These are phyloP conservation scores for Machimus rusticus DNA, from an alignment of 2,888 invertebrate species.

Conservation along the genomic window DNA sequence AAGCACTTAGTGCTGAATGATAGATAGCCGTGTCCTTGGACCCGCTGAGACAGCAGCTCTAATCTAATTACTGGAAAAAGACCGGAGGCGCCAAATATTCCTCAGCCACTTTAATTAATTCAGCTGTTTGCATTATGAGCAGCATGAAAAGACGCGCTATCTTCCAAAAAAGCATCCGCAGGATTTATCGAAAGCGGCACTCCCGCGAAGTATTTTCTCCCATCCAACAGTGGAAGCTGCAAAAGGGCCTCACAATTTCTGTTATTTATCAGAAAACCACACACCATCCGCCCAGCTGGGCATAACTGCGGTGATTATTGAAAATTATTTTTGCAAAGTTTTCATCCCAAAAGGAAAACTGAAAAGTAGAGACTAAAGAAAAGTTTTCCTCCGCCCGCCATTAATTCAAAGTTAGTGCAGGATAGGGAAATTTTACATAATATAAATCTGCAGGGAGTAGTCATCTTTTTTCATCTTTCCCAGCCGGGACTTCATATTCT, in stretches of 20 bases:
- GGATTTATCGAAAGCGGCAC: background rate
- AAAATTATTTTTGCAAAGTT: background rate
- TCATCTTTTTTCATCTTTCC: conserved; percentile 16
- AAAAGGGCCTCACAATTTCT: background rate
- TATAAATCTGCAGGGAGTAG: background rate
- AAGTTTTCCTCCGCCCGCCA: background rate
- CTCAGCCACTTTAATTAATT: conserved; percentile 8
- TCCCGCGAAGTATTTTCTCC: background rate
- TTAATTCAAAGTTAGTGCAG: background rate
- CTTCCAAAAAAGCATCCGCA: background rate
- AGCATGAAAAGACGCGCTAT: background rate
- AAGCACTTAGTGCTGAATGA: conserved; percentile 7
- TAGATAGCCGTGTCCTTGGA: background rate
- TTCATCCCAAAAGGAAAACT: background rate
- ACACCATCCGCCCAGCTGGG: background rate
- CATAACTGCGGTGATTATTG: conserved; percentile 1
- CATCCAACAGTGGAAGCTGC: background rate
- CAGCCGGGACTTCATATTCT: background rate
- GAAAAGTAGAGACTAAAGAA: background rate
- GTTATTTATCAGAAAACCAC: background rate
- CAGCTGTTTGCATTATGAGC: background rate
- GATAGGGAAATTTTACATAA: conserved; percentile 3
- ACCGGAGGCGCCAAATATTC: conserved; percentile 14
- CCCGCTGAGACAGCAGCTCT: background rate
- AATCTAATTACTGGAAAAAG: conserved; percentile 2